Conservation (phyloP, 2,797 vertebrate species). For the Crocidura indochinensis region DNA sequence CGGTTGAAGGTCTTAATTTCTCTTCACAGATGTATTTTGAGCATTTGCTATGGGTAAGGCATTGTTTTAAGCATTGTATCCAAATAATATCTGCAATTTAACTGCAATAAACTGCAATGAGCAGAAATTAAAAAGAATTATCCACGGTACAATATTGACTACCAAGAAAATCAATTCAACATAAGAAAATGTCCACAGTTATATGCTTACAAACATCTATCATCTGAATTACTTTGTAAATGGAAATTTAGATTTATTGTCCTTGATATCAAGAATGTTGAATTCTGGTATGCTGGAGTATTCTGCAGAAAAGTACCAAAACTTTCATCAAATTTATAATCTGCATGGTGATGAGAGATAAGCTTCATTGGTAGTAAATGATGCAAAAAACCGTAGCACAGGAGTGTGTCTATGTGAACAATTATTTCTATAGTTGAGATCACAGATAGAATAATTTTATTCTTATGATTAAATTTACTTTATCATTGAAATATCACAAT, state of each 20-base stretch:
- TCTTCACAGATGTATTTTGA: slow-evolving; percentile 11
- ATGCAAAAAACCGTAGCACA: neutral
- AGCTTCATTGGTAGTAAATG: neutral
- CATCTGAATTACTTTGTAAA: slow-evolving; percentile 54
- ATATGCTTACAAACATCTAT: neutral
- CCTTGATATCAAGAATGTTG: neutral
- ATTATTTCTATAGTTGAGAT: slow-evolving; percentile 1
- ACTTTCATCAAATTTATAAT: neutral
- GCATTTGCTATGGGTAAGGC: neutral
- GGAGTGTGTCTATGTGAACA: neutral
- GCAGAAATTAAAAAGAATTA: slow-evolving; percentile 27
- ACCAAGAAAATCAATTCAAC: slow-evolving; percentile 29
- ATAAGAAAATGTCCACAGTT: neutral
- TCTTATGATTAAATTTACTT: slow-evolving; percentile 12
- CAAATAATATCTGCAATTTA: neutral
- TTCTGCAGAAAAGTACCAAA: neutral
- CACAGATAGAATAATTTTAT: neutral
- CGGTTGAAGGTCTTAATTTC: neutral
- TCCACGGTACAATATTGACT: slow-evolving; percentile 20
- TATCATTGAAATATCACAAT: neutral
- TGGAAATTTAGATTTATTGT: neutral
- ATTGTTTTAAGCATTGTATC: neutral
- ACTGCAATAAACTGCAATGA: neutral
- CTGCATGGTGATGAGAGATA: neutral
- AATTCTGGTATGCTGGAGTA: too few species aligned